phyloP scores from a whole-genome alignment of 2,888 invertebrate genomes.

The Leptothorax acervorum region DNA sequence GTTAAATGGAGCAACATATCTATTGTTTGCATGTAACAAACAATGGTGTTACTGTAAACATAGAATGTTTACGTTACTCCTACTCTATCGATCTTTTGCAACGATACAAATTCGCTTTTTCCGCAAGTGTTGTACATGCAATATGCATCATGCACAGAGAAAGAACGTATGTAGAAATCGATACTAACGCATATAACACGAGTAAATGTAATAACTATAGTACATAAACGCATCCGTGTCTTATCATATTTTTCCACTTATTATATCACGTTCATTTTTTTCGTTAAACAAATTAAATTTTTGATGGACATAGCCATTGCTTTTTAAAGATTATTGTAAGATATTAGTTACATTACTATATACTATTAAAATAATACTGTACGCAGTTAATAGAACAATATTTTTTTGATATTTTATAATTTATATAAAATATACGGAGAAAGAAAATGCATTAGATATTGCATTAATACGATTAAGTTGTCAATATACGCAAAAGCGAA shows the following conservation, averaged over 20 bases:
- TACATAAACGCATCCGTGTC: neutral
- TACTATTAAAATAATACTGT: neutral
- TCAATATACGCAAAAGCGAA: neutral
- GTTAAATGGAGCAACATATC: neutral
- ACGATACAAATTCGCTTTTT: neutral
- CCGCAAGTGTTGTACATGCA: neutral
- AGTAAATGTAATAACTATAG: neutral
- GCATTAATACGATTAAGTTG: neutral
- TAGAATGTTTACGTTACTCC: conserved; percentile 11
- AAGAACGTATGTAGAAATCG: neutral
- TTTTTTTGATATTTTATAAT: neutral
- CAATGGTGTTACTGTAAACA: conserved; percentile 28
- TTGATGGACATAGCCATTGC: neutral
- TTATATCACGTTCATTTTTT: neutral
- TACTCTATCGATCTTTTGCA: conserved; percentile 27
- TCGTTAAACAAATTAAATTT: neutral
- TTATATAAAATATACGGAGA: neutral
- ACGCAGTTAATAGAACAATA: neutral
- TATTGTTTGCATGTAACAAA: neutral
- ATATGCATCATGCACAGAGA: neutral
- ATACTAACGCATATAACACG: neutral
- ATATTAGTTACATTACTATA: neutral
- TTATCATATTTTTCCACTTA: neutral
- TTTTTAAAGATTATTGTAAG: neutral
- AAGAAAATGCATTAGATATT: neutral